phyloP scores from a whole-genome alignment of 2,113 vertebrate species.

The Chloropsis cyanopogon region DNA sequence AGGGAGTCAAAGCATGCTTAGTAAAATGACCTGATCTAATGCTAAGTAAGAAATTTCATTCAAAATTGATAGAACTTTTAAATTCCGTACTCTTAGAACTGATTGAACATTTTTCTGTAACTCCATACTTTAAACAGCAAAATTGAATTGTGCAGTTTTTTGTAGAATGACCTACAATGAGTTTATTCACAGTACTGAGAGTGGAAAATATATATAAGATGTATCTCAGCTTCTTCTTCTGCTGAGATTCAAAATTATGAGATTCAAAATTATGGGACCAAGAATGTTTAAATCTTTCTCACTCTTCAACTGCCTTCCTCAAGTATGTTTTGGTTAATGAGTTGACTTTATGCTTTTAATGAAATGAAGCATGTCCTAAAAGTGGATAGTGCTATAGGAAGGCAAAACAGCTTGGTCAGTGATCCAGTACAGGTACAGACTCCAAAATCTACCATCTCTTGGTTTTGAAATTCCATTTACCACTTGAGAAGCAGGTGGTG shows the following conservation, averaged over 20 bases:
- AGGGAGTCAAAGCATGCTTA: neutral
- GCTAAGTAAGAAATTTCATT: neutral
- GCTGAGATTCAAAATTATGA: conserved; percentile 50
- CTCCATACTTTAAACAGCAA: neutral
- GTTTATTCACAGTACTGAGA: neutral
- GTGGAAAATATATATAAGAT: neutral
- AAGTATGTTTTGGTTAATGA: conserved; percentile 24
- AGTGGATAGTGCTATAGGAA: neutral
- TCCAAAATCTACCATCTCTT: neutral
- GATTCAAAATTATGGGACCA: conserved; percentile 42
- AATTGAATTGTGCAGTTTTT: neutral
- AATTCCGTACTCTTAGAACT: conserved; percentile 31
- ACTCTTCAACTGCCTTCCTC: neutral
- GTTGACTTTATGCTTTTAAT: neutral
- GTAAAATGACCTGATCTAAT: conserved; percentile 3
- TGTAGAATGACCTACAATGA: conserved; percentile 35
- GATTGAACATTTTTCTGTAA: neutral
- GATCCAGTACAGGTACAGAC: neutral
- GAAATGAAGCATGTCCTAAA: neutral
- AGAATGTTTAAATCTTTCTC: conserved; percentile 9
- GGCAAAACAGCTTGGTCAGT: neutral
- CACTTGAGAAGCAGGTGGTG: neutral
- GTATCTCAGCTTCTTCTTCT: conserved; percentile 1
- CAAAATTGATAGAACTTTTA: conserved; percentile 1
- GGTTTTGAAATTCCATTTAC: neutral